These are phyloP conservation scores for Nesogale talazaci DNA, from an alignment of 2,113 vertebrate species.

Conservation along the genomic window DNA sequence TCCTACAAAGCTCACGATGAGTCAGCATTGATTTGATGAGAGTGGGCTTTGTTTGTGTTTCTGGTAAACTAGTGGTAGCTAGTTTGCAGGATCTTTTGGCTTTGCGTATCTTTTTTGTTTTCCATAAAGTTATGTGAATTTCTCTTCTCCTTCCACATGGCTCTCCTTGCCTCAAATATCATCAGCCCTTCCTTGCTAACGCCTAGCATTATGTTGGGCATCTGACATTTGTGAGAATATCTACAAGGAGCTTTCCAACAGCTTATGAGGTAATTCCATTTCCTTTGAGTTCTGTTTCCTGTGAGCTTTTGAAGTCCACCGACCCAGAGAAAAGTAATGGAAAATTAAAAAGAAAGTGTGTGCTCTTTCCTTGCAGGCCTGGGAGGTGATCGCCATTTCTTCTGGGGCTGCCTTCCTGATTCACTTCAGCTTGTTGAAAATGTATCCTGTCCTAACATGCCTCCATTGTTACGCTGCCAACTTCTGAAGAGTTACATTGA, in stretches of 20 bases:
- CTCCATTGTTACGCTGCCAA: not conserved
- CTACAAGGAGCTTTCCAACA: no score
- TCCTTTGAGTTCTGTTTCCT: no score
- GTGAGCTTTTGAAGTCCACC: no score
- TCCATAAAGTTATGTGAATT: accelerated
- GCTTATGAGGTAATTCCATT: no score
- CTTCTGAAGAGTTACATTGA: not conserved
- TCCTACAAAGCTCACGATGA: no score
- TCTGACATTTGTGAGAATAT: not conserved
- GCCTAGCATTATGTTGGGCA: not conserved
- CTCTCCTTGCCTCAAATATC: not conserved
- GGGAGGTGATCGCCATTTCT: not conserved
- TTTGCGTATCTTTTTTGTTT: not conserved
- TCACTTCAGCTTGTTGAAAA: not conserved
- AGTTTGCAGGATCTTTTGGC: not conserved
- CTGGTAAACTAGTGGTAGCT: no score
- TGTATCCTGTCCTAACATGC: not conserved
- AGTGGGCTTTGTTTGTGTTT: no score
- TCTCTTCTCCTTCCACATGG: not conserved
- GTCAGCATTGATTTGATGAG: no score
- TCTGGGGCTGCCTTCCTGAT: no score
- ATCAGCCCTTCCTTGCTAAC: not conserved
- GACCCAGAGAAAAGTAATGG: not conserved
- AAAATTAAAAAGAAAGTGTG: not conserved
- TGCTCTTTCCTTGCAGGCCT: no score